phyloP scores from a whole-genome alignment of 2,113 vertebrate genomes.

The Eretmochelys imbricata region DNA sequence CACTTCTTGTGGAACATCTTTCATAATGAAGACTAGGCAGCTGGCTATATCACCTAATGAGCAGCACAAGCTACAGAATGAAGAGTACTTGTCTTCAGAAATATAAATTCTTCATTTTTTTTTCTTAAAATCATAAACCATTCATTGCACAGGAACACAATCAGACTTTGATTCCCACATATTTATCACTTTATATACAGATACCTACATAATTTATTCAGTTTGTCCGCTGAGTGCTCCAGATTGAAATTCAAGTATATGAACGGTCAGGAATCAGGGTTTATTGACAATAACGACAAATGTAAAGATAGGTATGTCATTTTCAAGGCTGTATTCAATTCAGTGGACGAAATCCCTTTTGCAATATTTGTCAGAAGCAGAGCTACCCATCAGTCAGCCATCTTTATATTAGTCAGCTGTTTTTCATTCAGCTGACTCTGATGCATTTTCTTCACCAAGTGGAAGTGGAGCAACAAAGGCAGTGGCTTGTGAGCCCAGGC shows the following conservation, averaged over 20 bases:
- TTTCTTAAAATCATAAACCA: not conserved
- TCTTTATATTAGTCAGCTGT: accelerated
- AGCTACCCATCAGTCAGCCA: not conserved
- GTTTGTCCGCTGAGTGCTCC: not conserved
- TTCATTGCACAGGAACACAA: not conserved
- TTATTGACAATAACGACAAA: not conserved
- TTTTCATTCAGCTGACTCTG: not conserved
- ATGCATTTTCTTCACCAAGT: not conserved
- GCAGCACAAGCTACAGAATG: not conserved
- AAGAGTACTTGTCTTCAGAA: not conserved
- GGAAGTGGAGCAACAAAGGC: accelerated
- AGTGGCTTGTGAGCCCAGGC: not conserved
- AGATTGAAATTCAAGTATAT: not conserved
- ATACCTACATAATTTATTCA: not conserved
- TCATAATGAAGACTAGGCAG: not conserved
- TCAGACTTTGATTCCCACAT: not conserved
- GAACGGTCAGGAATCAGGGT: not conserved
- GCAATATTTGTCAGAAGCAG: not conserved
- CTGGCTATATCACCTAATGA: not conserved
- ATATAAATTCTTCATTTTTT: not conserved
- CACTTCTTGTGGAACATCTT: not conserved
- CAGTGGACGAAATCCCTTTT: not conserved
- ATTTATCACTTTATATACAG: not conserved
- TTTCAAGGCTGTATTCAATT: not conserved
- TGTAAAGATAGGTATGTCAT: not conserved